Conservation (phyloP, 2,888 invertebrate genomes). For the Diarsia mendica region DNA sequence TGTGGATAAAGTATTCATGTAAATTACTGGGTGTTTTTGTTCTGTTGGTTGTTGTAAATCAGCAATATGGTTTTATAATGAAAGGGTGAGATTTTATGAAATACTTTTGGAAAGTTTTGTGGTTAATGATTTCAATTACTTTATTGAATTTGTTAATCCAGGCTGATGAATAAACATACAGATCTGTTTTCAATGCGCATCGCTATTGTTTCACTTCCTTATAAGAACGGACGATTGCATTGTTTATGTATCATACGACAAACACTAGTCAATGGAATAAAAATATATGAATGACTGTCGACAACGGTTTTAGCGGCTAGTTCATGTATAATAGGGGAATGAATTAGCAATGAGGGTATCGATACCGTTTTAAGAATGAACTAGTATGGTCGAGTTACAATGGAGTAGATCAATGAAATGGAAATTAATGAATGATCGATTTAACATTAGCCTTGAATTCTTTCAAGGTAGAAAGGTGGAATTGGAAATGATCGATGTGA, state of each 20-base stretch:
- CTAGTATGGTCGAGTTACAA: constrained; percentile 1
- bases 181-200: constrained; percentile 2
- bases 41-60: constrained; percentile 7
- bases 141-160: constrained; percentile 3
- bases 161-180: constrained; percentile 2
- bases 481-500: neutral
- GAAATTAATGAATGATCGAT: constrained; percentile 57
- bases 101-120: neutral
- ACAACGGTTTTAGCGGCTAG: neutral
- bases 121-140: constrained; percentile 3
- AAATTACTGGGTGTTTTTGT: constrained; percentile 35
- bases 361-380: constrained; percentile 23
- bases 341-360: constrained; percentile 45
- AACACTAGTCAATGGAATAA: constrained; percentile 24
- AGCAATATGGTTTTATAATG: neutral
- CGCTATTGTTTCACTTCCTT: constrained; percentile 23
- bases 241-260: constrained; percentile 16
- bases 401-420: constrained; percentile 45
- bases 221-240: constrained; percentile 11
- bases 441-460: constrained; percentile 17
- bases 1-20: constrained; percentile 15
- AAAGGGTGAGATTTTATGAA: neutral
- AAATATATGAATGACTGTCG: constrained; percentile 43
- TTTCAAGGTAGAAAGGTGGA: neutral
- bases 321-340: constrained; percentile 20